A percentile compares a stretch with the other conserved stretches of the same genome.
These are phyloP conservation scores for Nasonia vitripennis DNA, from an alignment of 1,140 invertebrate genomes.

Conservation along the genomic window DNA sequence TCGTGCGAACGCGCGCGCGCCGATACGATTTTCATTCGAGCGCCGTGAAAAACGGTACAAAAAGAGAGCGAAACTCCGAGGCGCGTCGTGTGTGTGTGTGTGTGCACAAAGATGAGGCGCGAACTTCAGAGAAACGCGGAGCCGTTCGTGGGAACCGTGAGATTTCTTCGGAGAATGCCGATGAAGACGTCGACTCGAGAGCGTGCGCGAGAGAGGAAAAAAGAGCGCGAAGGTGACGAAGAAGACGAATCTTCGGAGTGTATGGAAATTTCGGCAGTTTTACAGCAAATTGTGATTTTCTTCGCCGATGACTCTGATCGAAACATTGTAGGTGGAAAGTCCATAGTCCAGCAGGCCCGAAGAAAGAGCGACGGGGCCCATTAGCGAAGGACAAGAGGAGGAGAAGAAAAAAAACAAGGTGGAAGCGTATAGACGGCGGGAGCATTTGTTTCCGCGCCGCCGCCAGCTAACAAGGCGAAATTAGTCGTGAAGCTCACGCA, in stretches of 20 bases:
- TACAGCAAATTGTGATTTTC: slow-evolving; percentile 1
- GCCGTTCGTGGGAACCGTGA: slow-evolving; percentile 47
- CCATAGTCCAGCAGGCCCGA: neutral
- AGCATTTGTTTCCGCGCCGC: slow-evolving; percentile 37
- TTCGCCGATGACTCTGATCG: too few relatives aligned
- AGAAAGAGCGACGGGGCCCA: neutral
- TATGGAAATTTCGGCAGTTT: slow-evolving; percentile 41
- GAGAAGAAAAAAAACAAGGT: slow-evolving; percentile 2
- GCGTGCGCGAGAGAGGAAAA: neutral
- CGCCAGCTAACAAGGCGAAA: slow-evolving; percentile 56
- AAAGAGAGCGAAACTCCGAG: slow-evolving; percentile 6
- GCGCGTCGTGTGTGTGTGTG: neutral
- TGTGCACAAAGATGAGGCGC: slow-evolving; percentile 52
- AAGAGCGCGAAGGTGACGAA: neutral
- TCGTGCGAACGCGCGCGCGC: neutral
- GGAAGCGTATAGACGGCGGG: slow-evolving; percentile 25
- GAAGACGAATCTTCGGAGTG: neutral
- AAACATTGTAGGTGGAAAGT: neutral
- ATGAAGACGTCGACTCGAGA: slow-evolving; percentile 43
- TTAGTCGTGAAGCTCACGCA: slow-evolving; percentile 57
- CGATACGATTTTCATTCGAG: slow-evolving; percentile 23
- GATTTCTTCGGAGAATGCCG: slow-evolving; percentile 46
- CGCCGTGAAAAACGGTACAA: slow-evolving; percentile 1
- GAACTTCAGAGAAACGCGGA: slow-evolving; percentile 51
- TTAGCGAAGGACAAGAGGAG: slow-evolving; percentile 2